Percentiles rank a stretch among this genome's conserved stretches.
phyloP scores from a whole-genome alignment of 1,140 invertebrate species.

The Drosophila guanche region DNA sequence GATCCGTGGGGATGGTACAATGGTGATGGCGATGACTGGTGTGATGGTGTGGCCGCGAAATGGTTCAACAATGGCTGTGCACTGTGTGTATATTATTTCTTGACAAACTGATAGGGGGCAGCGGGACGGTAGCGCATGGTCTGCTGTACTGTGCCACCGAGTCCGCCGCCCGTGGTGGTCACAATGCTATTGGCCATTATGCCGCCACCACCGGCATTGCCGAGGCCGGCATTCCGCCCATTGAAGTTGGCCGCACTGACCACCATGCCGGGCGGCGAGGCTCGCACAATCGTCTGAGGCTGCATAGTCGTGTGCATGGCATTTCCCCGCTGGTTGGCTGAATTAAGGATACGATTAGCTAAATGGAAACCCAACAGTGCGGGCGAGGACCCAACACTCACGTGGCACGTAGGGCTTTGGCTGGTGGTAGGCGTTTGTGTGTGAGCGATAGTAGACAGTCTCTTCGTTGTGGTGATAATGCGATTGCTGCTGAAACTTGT shows the following conservation, averaged over 20 bases:
- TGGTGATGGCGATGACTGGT: conserved; percentile 28
- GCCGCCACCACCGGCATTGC: conserved; percentile 66
- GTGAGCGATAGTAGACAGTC: conserved; percentile 82
- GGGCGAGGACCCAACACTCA: conserved; percentile 22
- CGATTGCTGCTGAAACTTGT: conserved; percentile 82
- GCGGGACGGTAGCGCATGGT: conserved; percentile 76
- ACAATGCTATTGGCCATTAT: conserved; percentile 75
- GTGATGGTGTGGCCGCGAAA: conserved; percentile 39
- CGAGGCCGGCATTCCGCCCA: conserved; percentile 70
- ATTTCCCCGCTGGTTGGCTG: conserved; percentile 77
- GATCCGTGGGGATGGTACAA: conserved; percentile 23
- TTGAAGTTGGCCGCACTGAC: conserved; percentile 77
- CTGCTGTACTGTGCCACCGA: conserved; percentile 61
- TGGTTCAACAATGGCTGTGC: conserved; percentile 68
- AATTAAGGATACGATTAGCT: neutral
- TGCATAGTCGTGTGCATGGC: conserved; percentile 77
- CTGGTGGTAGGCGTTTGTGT: conserved; percentile 79
- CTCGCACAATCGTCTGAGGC: conserved; percentile 75
- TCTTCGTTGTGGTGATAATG: conserved; percentile 83
- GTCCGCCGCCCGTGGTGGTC: conserved; percentile 61
- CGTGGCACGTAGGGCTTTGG: conserved; percentile 83
- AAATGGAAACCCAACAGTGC: neutral
- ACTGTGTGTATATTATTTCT: conserved; percentile 80
- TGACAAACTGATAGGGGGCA: conserved; percentile 77
- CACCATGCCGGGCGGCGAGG: conserved; percentile 74